Base-by-base conservation (phyloP, 1,140 invertebrate genomes). In the Coptotermes formosanus region DNA sequence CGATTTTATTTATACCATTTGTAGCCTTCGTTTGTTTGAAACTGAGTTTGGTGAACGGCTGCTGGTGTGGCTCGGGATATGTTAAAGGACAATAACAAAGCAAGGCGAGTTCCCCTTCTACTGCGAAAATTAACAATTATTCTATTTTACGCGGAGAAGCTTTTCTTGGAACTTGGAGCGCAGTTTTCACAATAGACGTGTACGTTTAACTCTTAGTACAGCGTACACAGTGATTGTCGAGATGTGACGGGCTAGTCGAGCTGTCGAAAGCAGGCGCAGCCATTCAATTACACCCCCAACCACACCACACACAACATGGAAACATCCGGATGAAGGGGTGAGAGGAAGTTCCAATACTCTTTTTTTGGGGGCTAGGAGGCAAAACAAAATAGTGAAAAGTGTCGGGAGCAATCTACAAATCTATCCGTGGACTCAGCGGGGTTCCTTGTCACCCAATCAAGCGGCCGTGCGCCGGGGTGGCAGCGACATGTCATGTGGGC, bases 371-470 rank as follows among this genome's bases (percentile, higher is more conserved):
- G 25, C n/a, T 8, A 30, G n/a, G 64, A n/a, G 64, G 64, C 6
- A 75, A 25, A 75, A 75, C 64, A 75, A 75, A 75, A 75, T 75
- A 25, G 64, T n/a, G 64, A 75, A 75, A 75, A 75, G 64, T 75
- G 64, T 75, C 64, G 14, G 64, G 64, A 75, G 64, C 64, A 75
- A 75, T 75, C 30, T 75, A 25, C 64, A 75, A 75, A 75, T 75
- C 64, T 75, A 75, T 75, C 64, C 25, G 64, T 30, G 25, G 64
- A 0, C 64, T 75, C 64, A 75, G 64, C 64, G 64, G 64, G 64
- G 64, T 75, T 75, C 64, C 64, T 75, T 75, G 64, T 75, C 64
- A 30, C 19, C 59, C 64, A 75, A 75, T 75, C 64, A 75, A 75
- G 64, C 64, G 64, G 64, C n/a, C 64, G 64, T 75, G 25, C 64